Conservation (phyloP, 2,113 vertebrate genomes). For the Cavia aperea region DNA sequence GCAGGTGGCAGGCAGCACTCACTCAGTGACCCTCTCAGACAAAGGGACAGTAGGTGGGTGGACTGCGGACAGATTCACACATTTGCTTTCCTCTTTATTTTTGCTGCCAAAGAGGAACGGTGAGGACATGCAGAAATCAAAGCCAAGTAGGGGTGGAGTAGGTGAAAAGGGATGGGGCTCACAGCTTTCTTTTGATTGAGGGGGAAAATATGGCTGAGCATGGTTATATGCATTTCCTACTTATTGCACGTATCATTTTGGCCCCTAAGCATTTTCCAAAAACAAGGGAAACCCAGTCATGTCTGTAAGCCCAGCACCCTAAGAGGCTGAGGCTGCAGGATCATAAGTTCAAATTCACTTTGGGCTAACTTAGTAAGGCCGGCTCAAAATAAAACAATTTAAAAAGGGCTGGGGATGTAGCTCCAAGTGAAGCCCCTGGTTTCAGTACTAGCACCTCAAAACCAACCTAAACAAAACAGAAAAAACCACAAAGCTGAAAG, state of each 20-base stretch:
- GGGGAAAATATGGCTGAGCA: background rate
- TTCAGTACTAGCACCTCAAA: background rate
- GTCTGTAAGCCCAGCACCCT: background rate
- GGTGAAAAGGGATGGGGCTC: background rate
- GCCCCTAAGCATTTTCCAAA: slow-evolving; percentile 12
- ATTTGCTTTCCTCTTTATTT: slow-evolving; percentile 15
- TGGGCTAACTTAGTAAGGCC: background rate
- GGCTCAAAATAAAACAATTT: background rate
- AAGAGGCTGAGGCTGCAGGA: background rate
- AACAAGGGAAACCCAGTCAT: background rate
- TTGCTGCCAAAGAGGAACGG: background rate
- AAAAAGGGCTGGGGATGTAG: background rate
- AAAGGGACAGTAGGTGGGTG: background rate
- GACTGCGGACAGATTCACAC: background rate
- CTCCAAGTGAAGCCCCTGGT: background rate
- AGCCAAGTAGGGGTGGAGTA: no score
- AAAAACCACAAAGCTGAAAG: background rate
- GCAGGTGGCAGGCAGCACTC: slow-evolving; percentile 18
- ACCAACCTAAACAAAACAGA: background rate
- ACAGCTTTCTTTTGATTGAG: background rate
- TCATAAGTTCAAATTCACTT: background rate
- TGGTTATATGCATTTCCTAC: background rate
- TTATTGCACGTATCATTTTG: background rate
- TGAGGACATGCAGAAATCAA: background rate
- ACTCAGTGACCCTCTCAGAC: background rate